A percentile compares a stretch with the other conserved stretches of the same genome.
Conservation (phyloP, 2,113 vertebrate species). For the Ciconia boyciana region DNA sequence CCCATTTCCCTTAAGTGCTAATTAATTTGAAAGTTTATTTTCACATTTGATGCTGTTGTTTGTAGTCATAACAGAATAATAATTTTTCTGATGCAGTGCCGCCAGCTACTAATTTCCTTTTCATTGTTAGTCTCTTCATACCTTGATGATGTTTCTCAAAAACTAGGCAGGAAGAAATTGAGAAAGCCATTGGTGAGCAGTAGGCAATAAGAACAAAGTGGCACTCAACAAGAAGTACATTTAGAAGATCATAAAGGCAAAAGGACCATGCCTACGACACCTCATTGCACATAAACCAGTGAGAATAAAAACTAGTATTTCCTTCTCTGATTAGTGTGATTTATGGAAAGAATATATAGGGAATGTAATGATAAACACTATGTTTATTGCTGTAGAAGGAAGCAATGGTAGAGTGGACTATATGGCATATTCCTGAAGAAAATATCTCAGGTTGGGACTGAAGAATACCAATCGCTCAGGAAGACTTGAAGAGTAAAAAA, state of each 20-base stretch:
- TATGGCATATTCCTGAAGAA: background rate
- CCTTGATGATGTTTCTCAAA: background rate
- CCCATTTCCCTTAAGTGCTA: background rate
- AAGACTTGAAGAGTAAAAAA: background rate
- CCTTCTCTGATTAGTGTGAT: background rate
- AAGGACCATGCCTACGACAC: background rate
- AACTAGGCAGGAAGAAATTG: background rate
- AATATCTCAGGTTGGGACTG: background rate
- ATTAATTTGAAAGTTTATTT: conserved; percentile 10
- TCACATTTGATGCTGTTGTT: background rate
- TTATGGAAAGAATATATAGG: background rate
- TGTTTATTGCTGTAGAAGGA: background rate
- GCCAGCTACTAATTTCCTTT: background rate
- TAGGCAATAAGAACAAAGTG: background rate
- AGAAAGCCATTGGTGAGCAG: background rate
- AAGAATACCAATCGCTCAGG: background rate
- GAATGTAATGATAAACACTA: background rate
- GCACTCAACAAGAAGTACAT: background rate
- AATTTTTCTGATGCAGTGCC: background rate
- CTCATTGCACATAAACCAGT: background rate
- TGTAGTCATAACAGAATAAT: background rate
- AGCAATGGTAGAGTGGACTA: background rate
- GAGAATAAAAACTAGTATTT: background rate
- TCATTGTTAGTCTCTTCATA: background rate
- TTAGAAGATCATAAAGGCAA: background rate